Conservation (phyloP, 2,113 vertebrate genomes). For the Equus quagga region DNA sequence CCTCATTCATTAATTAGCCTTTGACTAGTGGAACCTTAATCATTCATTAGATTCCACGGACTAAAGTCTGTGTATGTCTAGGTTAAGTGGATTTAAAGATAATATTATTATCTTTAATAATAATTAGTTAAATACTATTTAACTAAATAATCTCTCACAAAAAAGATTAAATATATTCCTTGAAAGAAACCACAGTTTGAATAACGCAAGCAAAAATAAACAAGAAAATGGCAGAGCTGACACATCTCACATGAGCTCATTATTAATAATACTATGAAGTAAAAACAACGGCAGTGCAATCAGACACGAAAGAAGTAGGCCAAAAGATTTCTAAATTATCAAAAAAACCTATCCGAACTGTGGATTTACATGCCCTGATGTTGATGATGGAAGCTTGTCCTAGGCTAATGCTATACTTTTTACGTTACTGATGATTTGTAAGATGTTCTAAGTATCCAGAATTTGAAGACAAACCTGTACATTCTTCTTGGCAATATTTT, state of each 20-base stretch:
- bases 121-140: not conserved
- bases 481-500: slow-evolving; percentile 39
- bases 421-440: not conserved
- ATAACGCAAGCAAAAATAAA: slow-evolving; percentile 3
- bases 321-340: not conserved
- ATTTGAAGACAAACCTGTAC: not conserved
- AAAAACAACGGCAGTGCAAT: slow-evolving; percentile 21
- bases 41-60: not conserved
- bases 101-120: not conserved
- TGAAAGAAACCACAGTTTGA: slow-evolving; percentile 30
- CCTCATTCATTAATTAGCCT: not conserved
- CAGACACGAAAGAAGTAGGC: not conserved
- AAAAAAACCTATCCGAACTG: not conserved
- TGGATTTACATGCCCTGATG: not conserved
- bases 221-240: slow-evolving; percentile 2
- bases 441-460: slow-evolving; percentile 16
- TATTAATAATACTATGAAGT: not conserved
- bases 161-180: not conserved
- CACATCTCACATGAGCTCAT: not conserved
- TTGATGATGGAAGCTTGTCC: not conserved
- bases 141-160: not conserved
- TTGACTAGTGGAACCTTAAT: not conserved
- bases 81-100: not conserved
- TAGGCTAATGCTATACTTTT: not conserved
- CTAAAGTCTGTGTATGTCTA: not conserved